A percentile compares a stretch with the other conserved stretches of the same genome.
phyloP scores from a whole-genome alignment of 1,140 invertebrate genomes.

The Leptinotarsa texana region DNA sequence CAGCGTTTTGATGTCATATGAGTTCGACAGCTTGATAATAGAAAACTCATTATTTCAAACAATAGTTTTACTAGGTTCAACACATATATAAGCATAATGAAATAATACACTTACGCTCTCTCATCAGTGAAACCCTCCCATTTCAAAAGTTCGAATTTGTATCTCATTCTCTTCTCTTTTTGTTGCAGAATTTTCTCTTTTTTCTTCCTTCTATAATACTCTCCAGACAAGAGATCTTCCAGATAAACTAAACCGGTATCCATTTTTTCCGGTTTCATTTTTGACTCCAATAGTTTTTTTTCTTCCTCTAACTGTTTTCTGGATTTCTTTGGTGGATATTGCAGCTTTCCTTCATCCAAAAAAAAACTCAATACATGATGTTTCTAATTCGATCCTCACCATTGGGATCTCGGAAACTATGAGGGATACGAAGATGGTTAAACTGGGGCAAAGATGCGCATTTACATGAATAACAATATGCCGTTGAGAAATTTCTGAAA shows the following conservation, averaged over 20 bases:
- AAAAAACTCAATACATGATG: neutral
- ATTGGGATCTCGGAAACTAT: no score
- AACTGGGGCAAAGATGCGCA: no score
- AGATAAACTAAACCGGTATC: slow-evolving; percentile 57
- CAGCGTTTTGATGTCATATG: no score
- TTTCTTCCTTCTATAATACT: slow-evolving; percentile 58
- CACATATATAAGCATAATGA: no score
- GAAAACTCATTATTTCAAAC: no score
- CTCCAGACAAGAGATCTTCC: slow-evolving; percentile 62
- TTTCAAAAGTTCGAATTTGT: slow-evolving; percentile 35
- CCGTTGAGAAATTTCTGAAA: no score
- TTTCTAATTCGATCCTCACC: no score
- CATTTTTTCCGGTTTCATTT: slow-evolving; percentile 32
- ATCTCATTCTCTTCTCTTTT: slow-evolving; percentile 51
- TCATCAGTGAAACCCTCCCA: slow-evolving; percentile 42
- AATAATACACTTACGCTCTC: neutral
- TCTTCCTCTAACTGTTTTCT: slow-evolving; percentile 47
- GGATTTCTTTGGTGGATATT: slow-evolving; percentile 56
- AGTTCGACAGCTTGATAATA: no score
- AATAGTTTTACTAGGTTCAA: no score
- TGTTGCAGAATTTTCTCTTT: slow-evolving; percentile 56
- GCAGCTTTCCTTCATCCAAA: slow-evolving; percentile 51
- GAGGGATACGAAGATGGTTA: no score
- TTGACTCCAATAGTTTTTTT: slow-evolving; percentile 30
- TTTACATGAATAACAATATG: no score